phyloP scores from a whole-genome alignment of 1,140 invertebrate genomes.

The Tetramorium parvispinum region DNA sequence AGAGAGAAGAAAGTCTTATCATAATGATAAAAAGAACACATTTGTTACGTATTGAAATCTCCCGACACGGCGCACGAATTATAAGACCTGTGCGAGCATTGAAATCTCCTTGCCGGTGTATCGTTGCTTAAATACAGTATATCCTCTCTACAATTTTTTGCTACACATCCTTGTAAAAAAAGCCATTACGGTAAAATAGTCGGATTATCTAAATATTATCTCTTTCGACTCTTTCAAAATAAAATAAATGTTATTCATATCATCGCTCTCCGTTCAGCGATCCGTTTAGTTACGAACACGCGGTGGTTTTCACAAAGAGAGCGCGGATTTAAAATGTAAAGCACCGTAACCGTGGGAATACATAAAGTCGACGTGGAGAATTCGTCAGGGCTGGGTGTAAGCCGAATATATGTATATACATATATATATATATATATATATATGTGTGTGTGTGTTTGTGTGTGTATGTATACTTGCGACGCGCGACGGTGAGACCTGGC shows the following conservation, averaged over 20 bases:
- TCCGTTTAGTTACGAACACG: neutral
- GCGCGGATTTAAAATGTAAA: slow-evolving; percentile 27
- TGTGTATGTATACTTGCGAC: neutral
- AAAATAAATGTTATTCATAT: too few relatives aligned
- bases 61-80: neutral
- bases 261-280: neutral
- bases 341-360: slow-evolving; percentile 62
- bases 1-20: neutral
- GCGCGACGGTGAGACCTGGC: slow-evolving; percentile 57
- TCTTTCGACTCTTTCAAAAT: neutral
- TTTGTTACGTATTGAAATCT: slow-evolving; percentile 34
- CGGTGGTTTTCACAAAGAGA: neutral
- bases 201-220: neutral
- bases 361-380: slow-evolving; percentile 66
- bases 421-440: slow-evolving; percentile 4
- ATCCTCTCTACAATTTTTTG: slow-evolving; percentile 1
- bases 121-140: neutral
- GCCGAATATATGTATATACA: slow-evolving; percentile 21
- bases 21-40: neutral
- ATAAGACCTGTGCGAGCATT: neutral
- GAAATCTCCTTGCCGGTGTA: slow-evolving; percentile 21
- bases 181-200: neutral
- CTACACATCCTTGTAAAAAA: too few relatives aligned
- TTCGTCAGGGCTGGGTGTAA: slow-evolving; percentile 48
- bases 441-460: neutral